Percentiles rank a stretch among this genome's conserved stretches.
Conservation (phyloP, 2,113 vertebrate species). For the Genyomyrus donnyi region DNA sequence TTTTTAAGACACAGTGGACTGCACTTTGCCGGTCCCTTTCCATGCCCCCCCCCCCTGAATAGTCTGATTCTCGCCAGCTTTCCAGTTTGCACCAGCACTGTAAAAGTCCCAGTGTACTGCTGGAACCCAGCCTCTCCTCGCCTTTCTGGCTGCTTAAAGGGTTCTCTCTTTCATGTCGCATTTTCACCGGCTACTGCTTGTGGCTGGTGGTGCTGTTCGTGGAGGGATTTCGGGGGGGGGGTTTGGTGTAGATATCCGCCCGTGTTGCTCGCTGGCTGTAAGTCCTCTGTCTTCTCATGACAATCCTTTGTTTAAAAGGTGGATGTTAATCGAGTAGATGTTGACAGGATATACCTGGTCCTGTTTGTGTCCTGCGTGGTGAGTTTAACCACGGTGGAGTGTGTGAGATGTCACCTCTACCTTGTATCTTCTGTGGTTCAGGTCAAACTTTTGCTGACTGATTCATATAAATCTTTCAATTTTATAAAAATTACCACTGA, state of each 20-base stretch:
- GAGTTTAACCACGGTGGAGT: not conserved
- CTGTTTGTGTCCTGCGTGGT: not conserved
- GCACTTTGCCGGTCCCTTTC: not conserved
- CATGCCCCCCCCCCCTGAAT: not conserved
- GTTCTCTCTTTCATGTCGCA: not conserved
- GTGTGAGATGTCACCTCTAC: not conserved
- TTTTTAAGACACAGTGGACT: not conserved
- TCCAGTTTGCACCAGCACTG: not conserved
- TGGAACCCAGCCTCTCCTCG: not conserved
- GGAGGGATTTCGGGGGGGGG: not conserved
- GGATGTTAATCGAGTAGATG: not conserved
- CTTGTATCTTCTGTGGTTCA: not conserved
- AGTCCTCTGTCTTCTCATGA: not conserved
- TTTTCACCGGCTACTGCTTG: not conserved
- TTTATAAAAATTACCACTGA: not conserved
- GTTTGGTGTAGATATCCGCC: not conserved
- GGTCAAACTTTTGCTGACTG: not conserved
- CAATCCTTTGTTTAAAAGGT: not conserved
- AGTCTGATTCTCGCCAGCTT: not conserved
- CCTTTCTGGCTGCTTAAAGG: not conserved
- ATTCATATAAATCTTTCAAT: not conserved
- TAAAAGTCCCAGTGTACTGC: not conserved
- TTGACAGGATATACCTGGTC: not conserved
- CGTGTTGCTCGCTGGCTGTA: not conserved
- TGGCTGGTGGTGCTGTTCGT: not conserved